Base-by-base conservation (phyloP, 2,888 invertebrate genomes). In the Mamestra brassicae region DNA sequence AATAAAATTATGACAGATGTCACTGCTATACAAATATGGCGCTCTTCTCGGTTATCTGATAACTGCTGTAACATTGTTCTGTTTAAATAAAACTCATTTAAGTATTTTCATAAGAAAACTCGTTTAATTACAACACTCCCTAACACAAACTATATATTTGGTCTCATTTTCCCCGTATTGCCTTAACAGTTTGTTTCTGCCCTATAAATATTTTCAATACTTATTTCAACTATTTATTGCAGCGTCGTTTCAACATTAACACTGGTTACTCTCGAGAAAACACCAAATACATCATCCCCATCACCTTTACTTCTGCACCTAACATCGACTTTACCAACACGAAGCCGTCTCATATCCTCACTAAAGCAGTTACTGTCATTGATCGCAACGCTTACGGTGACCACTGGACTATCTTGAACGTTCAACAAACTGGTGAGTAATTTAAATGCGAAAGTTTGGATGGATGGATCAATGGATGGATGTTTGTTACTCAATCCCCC, bases 321-420 rank as follows among this genome's bases (percentile, higher is more conserved):
- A 92, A 92, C 76, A 94, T 91, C 17, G 83, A 95, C 78, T 97
- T 97, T 74, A 11, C 42, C 0, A 90, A 96, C 76, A 96, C 97
- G 0, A 95, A 95, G 75, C 96, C 97, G 0, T 90, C 93, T 17
- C 93, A 96, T 69, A 87, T 96, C n/a, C 85, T 95, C 62, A 89
- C 79, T 1, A 86, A 93, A 0, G 78, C 91, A 0, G 87, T 93
- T 8, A 90, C 92, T 11, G 85, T 91, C 42, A 94, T 96, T 57
- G 88, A 94, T 80, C 92, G 94, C 4, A 90, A 90, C 1, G 87
- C 91, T 3, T 66, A 81, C 52, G 95, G 94, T 15, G 93, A 95
- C 74, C 93, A 97, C 64, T 97, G 97, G 97, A 6, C 89, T 97
- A 50, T 78, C 58, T 96, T 97, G 71, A 98, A 98, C 87, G 92